phyloP scores from a whole-genome alignment of 1,140 invertebrate species.

The Panulirus ornatus region DNA sequence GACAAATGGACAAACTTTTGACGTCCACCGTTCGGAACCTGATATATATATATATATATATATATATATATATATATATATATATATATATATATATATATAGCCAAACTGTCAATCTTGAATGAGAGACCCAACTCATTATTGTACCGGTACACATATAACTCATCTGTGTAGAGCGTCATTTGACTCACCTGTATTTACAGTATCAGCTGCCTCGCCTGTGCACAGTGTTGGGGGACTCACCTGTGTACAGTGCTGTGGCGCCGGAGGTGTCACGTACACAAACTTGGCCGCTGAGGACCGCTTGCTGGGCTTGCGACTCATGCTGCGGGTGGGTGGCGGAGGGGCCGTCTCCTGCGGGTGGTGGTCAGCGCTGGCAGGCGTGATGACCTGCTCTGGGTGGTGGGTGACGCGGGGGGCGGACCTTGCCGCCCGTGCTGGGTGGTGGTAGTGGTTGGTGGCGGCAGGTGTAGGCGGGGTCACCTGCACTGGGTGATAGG shows the following conservation, averaged over 20 bases:
- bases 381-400: conserved; percentile 28
- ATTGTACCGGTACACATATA: no score
- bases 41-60: no score
- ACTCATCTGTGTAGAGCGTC: no score
- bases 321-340: conserved; percentile 49
- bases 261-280: conserved; percentile 68
- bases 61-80: no score
- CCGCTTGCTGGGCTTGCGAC: conserved; percentile 68
- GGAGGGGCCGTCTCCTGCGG: conserved; percentile 5
- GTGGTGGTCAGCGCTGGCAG: conserved; percentile 20
- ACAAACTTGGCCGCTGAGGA: conserved; percentile 72
- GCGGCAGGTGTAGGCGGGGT: conserved; percentile 17
- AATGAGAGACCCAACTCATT: no score
- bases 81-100: no score
- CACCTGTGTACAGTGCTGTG: conserved; percentile 75
- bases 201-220: no score
- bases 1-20: no score
- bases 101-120: no score
- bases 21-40: no score
- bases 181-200: no score
- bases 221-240: neutral
- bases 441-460: no score
- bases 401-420: neutral
- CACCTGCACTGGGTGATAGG: conserved; percentile 49
- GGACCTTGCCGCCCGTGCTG: neutral